Conservation (phyloP, 2,113 vertebrate species). For the Myanophis thanlyinensis region DNA sequence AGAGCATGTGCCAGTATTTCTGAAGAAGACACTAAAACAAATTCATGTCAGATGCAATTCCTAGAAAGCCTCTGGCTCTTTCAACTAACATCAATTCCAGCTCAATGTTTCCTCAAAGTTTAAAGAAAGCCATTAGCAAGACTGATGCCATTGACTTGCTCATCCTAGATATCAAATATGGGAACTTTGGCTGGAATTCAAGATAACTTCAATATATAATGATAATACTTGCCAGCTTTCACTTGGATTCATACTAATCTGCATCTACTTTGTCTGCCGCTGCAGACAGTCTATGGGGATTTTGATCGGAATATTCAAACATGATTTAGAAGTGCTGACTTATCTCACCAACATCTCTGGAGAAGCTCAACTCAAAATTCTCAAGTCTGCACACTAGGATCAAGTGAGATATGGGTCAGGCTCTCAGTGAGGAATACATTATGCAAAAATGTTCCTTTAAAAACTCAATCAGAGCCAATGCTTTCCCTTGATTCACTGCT, state of each 20-base stretch:
- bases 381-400: not conserved
- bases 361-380: slow-evolving; percentile 7
- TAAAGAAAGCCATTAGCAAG: slow-evolving; percentile 56
- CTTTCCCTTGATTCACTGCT: slow-evolving; percentile 19
- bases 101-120: slow-evolving; percentile 39
- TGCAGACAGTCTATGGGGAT: slow-evolving; percentile 25
- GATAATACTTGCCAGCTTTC: slow-evolving; percentile 32
- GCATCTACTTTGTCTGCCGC: slow-evolving; percentile 16
- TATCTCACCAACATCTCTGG: not conserved
- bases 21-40: not conserved
- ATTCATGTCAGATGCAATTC: slow-evolving; percentile 14
- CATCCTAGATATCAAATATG: slow-evolving; percentile 41
- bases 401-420: slow-evolving; percentile 17
- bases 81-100: slow-evolving; percentile 35
- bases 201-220: slow-evolving; percentile 51
- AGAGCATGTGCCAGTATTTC: slow-evolving; percentile 3
- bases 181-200: slow-evolving; percentile 56
- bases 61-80: slow-evolving; percentile 14
- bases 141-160: slow-evolving; percentile 60
- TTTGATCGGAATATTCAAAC: slow-evolving; percentile 18
- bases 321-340: not conserved
- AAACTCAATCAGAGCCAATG: slow-evolving; percentile 36
- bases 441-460: slow-evolving; percentile 12
- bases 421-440: slow-evolving; percentile 1
- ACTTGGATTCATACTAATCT: slow-evolving; percentile 42